Conservation (phyloP, 1,140 invertebrate species). For the Ceratosolen solmsi region DNA sequence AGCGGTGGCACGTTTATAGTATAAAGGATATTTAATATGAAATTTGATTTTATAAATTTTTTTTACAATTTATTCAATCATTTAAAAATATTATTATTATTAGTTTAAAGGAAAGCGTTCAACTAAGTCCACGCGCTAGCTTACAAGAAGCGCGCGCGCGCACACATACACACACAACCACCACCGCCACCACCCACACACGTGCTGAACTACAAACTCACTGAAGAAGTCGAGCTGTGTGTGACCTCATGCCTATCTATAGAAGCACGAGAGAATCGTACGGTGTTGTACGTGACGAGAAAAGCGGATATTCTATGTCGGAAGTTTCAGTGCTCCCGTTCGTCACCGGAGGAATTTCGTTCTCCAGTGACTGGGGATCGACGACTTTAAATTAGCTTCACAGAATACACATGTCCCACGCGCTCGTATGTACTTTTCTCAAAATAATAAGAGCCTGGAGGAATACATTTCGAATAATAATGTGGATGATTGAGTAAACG, state of each 20-base stretch:
- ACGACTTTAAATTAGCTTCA: not conserved
- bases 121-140: no score
- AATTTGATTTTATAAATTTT: no score
- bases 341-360: not conserved
- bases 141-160: not conserved
- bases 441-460: not conserved
- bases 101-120: no score
- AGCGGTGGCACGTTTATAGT: no score
- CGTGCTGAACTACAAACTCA: not conserved
- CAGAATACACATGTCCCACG: not conserved
- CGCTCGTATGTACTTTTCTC: not conserved
- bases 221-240: slow-evolving; percentile 55
- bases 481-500: not conserved
- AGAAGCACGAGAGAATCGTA: slow-evolving; percentile 46
- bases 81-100: no score
- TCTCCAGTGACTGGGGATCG: not conserved
- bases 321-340: slow-evolving; percentile 66
- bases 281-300: slow-evolving; percentile 66
- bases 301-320: slow-evolving; percentile 68
- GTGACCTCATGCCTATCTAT: slow-evolving; percentile 67
- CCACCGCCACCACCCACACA: no score
- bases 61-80: no score
- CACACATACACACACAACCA: not conserved
- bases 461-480: no score
- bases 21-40: no score